These are phyloP conservation scores for Diceros bicornis DNA, from an alignment of 2,797 vertebrate genomes.

Conservation along the genomic window DNA sequence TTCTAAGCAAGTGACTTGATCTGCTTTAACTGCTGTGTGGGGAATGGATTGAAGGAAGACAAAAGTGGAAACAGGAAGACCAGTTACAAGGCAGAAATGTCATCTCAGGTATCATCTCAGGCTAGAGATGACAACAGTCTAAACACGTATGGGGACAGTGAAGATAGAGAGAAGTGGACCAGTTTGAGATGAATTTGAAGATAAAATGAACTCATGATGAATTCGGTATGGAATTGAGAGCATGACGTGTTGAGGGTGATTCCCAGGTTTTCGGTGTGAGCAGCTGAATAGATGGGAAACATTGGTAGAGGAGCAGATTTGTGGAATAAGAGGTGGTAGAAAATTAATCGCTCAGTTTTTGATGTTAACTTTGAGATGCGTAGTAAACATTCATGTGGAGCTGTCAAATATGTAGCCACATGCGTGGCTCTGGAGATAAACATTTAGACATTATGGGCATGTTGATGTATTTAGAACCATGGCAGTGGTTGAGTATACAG, in stretches of 20 bases:
- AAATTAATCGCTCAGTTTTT: background rate
- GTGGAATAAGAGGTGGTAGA: background rate
- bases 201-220: background rate
- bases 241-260: background rate
- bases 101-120: background rate
- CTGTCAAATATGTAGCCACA: background rate
- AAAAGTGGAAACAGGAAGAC: background rate
- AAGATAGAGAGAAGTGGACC: background rate
- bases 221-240: background rate
- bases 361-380: background rate
- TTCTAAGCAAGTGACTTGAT: conserved; percentile 10
- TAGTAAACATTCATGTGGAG: background rate
- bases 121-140: background rate
- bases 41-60: background rate
- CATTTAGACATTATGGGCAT: background rate
- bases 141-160: background rate
- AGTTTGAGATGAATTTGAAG: background rate
- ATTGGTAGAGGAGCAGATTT: background rate
- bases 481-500: background rate
- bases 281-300: background rate
- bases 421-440: background rate
- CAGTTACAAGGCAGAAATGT: background rate
- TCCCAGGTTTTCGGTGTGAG: background rate
- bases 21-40: background rate
- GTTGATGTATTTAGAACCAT: background rate